These are phyloP conservation scores for Aphodius granarius DNA, from an alignment of 2,888 invertebrate species.

Conservation along the genomic window DNA sequence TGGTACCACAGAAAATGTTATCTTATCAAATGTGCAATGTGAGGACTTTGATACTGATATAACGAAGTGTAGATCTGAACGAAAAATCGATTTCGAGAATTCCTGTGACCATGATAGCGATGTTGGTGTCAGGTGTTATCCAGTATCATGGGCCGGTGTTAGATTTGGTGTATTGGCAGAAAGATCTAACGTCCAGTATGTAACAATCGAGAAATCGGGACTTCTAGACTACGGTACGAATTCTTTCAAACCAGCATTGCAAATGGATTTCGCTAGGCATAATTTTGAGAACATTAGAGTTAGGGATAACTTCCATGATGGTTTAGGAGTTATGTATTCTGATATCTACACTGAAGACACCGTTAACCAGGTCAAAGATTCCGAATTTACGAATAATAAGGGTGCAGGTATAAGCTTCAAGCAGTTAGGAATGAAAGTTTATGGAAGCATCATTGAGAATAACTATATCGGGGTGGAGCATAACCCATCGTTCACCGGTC, in stretches of 20 bases:
- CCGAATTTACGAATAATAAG: slow-evolving; percentile 80
- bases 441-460: slow-evolving; percentile 76
- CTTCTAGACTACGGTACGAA: slow-evolving; percentile 90
- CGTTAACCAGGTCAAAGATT: slow-evolving; percentile 79
- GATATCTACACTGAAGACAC: slow-evolving; percentile 88
- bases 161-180: slow-evolving; percentile 88
- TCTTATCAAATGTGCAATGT: slow-evolving; percentile 87
- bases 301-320: slow-evolving; percentile 87
- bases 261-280: slow-evolving; percentile 83
- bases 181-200: slow-evolving; percentile 82
- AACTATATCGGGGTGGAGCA: slow-evolving; percentile 92
- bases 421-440: slow-evolving; percentile 80
- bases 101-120: slow-evolving; percentile 86
- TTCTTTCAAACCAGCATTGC: slow-evolving; percentile 84
- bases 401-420: slow-evolving; percentile 90
- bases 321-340: slow-evolving; percentile 90
- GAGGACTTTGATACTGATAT: slow-evolving; percentile 89
- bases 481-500: slow-evolving; percentile 81
- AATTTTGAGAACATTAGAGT: slow-evolving; percentile 81
- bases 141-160: slow-evolving; percentile 92
- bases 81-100: slow-evolving; percentile 77
- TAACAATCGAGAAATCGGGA: slow-evolving; percentile 90
- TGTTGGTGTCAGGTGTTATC: slow-evolving; percentile 86
- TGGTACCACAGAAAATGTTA: slow-evolving; percentile 74
- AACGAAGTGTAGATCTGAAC: slow-evolving; percentile 83